Conservation (phyloP, 2,888 invertebrate species). For the Drosophila prostipennis region DNA sequence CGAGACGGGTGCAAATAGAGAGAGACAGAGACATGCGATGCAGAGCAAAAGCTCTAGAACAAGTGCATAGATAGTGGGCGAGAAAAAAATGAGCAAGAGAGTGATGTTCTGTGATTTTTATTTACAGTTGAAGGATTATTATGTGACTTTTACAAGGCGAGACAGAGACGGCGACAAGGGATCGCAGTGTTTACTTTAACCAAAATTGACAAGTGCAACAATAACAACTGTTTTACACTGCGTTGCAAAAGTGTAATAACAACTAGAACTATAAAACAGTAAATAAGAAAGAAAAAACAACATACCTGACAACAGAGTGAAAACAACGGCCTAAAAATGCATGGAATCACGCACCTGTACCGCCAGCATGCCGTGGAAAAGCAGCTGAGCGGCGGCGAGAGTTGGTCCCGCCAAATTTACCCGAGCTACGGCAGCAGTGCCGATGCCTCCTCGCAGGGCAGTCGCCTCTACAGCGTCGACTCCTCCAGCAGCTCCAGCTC, state of each 20-base stretch:
- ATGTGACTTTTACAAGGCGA: slow-evolving; percentile 69
- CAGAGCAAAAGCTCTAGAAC: slow-evolving; percentile 53
- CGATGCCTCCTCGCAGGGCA: slow-evolving; percentile 57
- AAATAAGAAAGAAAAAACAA: not conserved
- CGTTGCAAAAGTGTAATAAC: slow-evolving; percentile 61
- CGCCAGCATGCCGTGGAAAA: slow-evolving; percentile 84
- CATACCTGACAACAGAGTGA: slow-evolving; percentile 7
- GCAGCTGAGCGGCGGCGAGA: slow-evolving; percentile 83
- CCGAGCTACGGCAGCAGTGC: slow-evolving; percentile 67
- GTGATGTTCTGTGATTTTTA: slow-evolving; percentile 52
- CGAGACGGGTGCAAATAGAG: slow-evolving; percentile 17
- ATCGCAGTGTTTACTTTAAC: slow-evolving; percentile 40
- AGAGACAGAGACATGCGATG: slow-evolving; percentile 25
- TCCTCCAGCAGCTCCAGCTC: slow-evolving; percentile 82
- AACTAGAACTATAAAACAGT: slow-evolving; percentile 12
- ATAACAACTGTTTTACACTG: slow-evolving; percentile 57
- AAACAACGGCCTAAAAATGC: slow-evolving; percentile 72
- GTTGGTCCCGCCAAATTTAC: slow-evolving; percentile 60
- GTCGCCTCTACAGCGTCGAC: slow-evolving; percentile 78
- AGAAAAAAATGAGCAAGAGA: slow-evolving; percentile 21
- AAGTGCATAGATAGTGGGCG: slow-evolving; percentile 52
- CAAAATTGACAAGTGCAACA: slow-evolving; percentile 49
- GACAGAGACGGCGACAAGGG: slow-evolving; percentile 37
- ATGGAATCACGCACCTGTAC: slow-evolving; percentile 84
- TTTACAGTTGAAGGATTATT: slow-evolving; percentile 75